Conservation (phyloP, 2,888 invertebrate genomes). For the Drosophila subsilvestris region DNA sequence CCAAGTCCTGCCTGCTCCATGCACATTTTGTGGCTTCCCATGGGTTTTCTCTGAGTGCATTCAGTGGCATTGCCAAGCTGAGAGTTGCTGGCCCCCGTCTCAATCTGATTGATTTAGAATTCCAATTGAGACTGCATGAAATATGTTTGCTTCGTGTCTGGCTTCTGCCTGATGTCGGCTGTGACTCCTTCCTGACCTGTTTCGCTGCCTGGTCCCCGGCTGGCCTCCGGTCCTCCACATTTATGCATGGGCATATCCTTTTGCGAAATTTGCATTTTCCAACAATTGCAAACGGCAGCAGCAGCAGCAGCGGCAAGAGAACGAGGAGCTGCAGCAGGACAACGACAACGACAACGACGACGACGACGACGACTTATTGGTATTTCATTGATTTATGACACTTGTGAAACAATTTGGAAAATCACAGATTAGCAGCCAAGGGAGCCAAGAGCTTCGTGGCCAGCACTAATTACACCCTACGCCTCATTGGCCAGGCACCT, state of each 20-base stretch:
- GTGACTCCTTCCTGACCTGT: slow-evolving; percentile 19
- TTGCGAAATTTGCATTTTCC: slow-evolving; percentile 82
- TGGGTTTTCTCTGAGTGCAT: slow-evolving; percentile 13
- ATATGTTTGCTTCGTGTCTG: slow-evolving; percentile 78
- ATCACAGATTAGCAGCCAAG: slow-evolving; percentile 81
- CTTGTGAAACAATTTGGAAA: slow-evolving; percentile 83
- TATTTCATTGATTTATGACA: slow-evolving; percentile 84
- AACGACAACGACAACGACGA: slow-evolving; percentile 24
- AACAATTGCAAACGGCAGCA: slow-evolving; percentile 67
- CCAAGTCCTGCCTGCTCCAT: no score
- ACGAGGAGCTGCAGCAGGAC: slow-evolving; percentile 26
- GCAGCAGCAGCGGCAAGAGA: slow-evolving; percentile 12
- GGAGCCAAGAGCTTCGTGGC: slow-evolving; percentile 22
- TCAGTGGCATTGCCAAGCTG: slow-evolving; percentile 17
- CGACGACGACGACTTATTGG: slow-evolving; percentile 81
- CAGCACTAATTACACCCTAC: slow-evolving; percentile 73
- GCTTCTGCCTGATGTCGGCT: slow-evolving; percentile 50
- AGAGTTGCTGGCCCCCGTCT: slow-evolving; percentile 61
- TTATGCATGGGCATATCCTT: slow-evolving; percentile 76
- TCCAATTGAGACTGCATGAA: slow-evolving; percentile 83
- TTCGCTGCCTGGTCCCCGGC: background rate
- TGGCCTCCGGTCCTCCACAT: slow-evolving; percentile 31
- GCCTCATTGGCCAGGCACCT: slow-evolving; percentile 53
- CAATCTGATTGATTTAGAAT: slow-evolving; percentile 84
- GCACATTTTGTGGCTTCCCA: no score